Percentiles rank a stretch among this genome's conserved stretches.
Conservation (phyloP, 2,113 vertebrate genomes). For the Psilopsiagon aymara region DNA sequence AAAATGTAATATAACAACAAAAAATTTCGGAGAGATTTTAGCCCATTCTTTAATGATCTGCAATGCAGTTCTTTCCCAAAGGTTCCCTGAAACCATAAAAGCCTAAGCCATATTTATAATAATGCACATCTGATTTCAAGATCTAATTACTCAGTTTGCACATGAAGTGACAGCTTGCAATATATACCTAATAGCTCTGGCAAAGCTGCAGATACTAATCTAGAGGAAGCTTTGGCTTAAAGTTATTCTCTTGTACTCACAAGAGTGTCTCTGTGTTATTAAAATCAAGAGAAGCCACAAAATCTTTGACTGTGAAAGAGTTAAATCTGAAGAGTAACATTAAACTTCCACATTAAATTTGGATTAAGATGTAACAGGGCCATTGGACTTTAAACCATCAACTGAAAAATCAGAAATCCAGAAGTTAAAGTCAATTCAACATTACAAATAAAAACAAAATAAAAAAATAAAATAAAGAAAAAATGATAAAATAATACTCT, state of each 20-base stretch:
- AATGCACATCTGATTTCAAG: neutral
- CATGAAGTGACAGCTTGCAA: slow-evolving; percentile 29
- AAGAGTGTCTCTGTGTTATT: neutral
- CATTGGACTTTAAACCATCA: neutral
- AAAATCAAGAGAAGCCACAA: neutral
- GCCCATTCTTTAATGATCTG: neutral
- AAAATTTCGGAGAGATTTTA: neutral
- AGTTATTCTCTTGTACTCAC: neutral
- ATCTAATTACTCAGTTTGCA: slow-evolving; percentile 16
- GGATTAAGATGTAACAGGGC: neutral
- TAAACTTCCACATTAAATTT: neutral
- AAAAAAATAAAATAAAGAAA: neutral
- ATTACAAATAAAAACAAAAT: neutral
- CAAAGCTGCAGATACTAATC: neutral
- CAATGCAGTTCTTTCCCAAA: neutral
- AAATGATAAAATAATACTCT: neutral
- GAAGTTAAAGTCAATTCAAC: neutral
- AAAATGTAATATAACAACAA: neutral
- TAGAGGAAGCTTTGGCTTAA: neutral
- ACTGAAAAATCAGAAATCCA: neutral
- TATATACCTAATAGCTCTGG: neutral
- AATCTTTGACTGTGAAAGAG: neutral
- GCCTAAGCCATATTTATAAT: neutral
- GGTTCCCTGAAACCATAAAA: neutral
- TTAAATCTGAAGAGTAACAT: neutral